phyloP scores from a whole-genome alignment of 2,113 vertebrate genomes.

The Scartelaos histophorus region DNA sequence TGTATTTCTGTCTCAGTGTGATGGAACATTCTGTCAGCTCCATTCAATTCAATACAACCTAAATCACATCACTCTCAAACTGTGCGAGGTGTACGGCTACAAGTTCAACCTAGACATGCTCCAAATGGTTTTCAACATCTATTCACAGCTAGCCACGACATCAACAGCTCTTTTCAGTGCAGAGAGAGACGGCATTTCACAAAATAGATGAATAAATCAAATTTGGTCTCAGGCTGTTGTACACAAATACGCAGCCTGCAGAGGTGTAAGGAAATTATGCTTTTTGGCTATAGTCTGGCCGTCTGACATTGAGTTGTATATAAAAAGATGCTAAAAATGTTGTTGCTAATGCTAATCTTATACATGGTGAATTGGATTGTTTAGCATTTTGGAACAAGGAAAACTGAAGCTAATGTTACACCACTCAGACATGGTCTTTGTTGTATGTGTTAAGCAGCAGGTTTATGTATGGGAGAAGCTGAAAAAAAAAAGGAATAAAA shows the following conservation, averaged over 20 bases:
- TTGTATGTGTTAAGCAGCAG: background rate
- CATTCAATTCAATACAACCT: slow-evolving; percentile 38
- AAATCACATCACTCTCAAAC: slow-evolving; percentile 21
- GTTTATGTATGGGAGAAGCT: background rate
- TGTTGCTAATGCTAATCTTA: background rate
- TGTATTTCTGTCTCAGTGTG: background rate
- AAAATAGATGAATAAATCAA: slow-evolving; percentile 15
- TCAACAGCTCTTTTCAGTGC: background rate
- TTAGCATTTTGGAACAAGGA: background rate
- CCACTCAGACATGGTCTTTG: background rate
- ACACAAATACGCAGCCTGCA: background rate
- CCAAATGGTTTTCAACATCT: slow-evolving; percentile 3
- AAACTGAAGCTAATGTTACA: background rate
- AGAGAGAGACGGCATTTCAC: background rate
- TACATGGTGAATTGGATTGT: background rate
- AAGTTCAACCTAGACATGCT: slow-evolving; percentile 1
- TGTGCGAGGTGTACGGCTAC: background rate
- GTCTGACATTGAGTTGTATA: background rate
- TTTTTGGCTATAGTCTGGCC: background rate
- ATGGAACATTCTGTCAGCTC: slow-evolving; percentile 31
- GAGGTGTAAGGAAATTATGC: slow-evolving; percentile 3
- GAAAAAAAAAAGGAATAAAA: no score
- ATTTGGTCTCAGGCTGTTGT: slow-evolving; percentile 1
- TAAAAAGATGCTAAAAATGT: background rate
- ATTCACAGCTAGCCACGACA: background rate